Evolutionary conservation across 2,113 vertebrate genomes (phyloP), one percentile per base, ranked within the genome.

Genomic region (Grantiella picta): DNA sequence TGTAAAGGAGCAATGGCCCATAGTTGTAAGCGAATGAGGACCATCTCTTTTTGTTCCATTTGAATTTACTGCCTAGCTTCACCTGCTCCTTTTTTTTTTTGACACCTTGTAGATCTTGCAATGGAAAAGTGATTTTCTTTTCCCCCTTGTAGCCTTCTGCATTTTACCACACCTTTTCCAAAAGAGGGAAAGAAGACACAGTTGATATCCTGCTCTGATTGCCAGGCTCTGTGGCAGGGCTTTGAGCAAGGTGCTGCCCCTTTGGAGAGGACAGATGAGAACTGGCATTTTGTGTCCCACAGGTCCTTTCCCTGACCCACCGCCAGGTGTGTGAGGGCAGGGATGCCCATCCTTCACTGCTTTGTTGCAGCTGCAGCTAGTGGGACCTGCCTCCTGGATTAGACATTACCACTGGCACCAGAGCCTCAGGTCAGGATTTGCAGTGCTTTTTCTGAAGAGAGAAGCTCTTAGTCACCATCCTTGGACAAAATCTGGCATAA

Each of bases 171-270:
- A 22, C 13, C 12, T 68, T 52, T 60, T 60, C 15, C 27, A 44
- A 60, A 45, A 52, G 53, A 23, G 36, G n/a, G 31, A 52, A 85
- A 36, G 49, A 28, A 0, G 2, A 9, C 7, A 7, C 27, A 56
- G 16, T 8, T 2, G 1, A 52, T 25, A 13, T 45, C 38, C 28
- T 59, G 18, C 12, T 61, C 19, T 49, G 61, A 64, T 42, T 52
- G 11, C 23, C 3, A 4, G 18, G 16, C 4, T 83, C n/a, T 53
- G 28, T 1, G 6, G 21, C 52, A 66, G 36, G 42, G 25, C 11
- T 78, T 77, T 0, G 0, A 49, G 31, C 10, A 72, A 1, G 1
- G 33, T 59, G 47, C 49, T 79, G 17, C 25, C 45, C 73, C 25
- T 66, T 87, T 52, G 68, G n/a, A 49, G 56, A 88, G 11, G 29